Conservation (phyloP, 2,113 vertebrate species). For the Castor canadensis region DNA sequence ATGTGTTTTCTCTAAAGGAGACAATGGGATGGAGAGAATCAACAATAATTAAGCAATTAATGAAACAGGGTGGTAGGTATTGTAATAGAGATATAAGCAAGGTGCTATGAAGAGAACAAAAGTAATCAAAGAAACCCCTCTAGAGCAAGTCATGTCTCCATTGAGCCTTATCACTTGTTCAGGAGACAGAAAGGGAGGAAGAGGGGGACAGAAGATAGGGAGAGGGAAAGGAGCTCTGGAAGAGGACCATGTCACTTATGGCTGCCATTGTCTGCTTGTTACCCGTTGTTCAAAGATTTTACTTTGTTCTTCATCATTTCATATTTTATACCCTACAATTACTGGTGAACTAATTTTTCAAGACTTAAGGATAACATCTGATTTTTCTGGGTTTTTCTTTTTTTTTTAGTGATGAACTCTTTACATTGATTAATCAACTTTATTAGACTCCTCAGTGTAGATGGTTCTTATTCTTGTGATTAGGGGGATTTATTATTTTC, state of each 20-base stretch:
- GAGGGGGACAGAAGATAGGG: too few relatives aligned
- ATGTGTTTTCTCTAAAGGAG: not conserved
- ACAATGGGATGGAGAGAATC: not conserved
- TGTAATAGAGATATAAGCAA: not conserved
- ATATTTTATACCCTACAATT: not conserved
- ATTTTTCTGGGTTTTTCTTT: not conserved
- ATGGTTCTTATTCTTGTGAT: not conserved
- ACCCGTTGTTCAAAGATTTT: not conserved
- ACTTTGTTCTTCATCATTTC: not conserved
- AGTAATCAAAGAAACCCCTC: not conserved
- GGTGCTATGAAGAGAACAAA: not conserved
- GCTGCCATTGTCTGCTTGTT: not conserved
- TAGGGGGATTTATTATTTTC: not conserved
- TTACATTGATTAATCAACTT: not conserved
- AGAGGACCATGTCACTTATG: not conserved
- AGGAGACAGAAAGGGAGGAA: not conserved
- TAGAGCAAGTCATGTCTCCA: not conserved
- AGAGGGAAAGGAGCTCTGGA: not conserved
- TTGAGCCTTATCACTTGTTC: not conserved
- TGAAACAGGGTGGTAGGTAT: not conserved
- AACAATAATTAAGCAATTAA: not conserved
- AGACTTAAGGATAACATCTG: not conserved
- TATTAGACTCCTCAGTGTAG: not conserved
- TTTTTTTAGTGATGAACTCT: not conserved
- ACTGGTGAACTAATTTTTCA: constrained; percentile 17